Conservation (phyloP, 2,797 vertebrate species). For the Syndactyla subalaris region DNA sequence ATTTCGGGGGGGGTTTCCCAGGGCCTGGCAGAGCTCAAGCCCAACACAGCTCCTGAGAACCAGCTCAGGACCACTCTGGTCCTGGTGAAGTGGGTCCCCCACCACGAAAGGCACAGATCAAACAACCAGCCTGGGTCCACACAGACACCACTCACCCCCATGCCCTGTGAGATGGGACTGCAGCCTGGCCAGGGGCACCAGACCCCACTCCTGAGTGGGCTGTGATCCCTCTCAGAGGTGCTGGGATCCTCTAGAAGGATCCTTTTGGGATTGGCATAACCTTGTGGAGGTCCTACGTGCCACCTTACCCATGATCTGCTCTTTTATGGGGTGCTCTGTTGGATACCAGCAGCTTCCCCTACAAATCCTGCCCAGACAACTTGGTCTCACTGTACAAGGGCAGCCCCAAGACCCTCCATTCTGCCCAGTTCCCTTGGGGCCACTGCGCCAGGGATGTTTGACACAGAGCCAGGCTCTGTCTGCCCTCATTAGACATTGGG, state of each 20-base stretch:
- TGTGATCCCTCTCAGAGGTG: neutral
- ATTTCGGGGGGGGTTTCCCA: neutral
- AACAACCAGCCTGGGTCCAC: neutral
- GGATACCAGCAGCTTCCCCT: neutral
- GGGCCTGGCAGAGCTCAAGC: neutral
- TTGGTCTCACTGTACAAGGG: accelerated
- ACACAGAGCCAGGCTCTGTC: neutral
- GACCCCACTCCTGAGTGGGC: neutral
- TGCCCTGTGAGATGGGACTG: accelerated
- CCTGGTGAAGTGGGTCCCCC: neutral
- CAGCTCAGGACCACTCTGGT: neutral
- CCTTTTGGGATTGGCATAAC: neutral
- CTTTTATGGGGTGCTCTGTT: neutral
- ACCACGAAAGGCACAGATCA: accelerated
- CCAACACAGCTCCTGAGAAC: neutral
- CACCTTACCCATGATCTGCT: neutral
- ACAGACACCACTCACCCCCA: accelerated
- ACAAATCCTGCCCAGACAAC: neutral
- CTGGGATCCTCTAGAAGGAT: neutral
- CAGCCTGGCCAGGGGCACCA: neutral
- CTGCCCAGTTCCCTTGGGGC: neutral
- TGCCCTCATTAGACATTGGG: neutral
- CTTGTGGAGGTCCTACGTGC: neutral
- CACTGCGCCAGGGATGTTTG: accelerated
- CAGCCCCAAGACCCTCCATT: neutral